Evolutionary conservation across 2,797 vertebrate species (phyloP), one percentile per base, ranked within the genome.

Genomic region (Euphonia xanthogaster): DNA sequence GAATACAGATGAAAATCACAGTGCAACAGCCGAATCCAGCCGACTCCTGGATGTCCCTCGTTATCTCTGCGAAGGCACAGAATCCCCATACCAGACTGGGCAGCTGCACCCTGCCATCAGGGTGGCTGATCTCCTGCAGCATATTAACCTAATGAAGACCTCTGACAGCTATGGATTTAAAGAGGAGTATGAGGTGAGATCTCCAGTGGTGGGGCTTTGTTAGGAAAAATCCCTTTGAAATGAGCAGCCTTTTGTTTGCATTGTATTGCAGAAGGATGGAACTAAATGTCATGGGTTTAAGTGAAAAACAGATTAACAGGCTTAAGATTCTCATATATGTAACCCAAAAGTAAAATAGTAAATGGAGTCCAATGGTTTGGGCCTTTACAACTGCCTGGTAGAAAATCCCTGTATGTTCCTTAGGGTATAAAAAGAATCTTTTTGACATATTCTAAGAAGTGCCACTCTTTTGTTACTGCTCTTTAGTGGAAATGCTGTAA

Each of bases 141-240:
- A 99, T 97, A 99, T 99, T 97, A 99, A 99, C 97, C 98, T 99
- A 70, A 99, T 99, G 99, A 99, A 99, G 98, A 99, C 99, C 6
- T 99, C 99, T 22, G 99, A 99, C 98, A 99, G 99, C 98, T 99
- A 99, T 88, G 99, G 99, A 96, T 99, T 99, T 97, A 99, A 99
- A 97, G 99, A 99, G 97, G 99, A 99, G 96, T 99, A 99, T 53
- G 99, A 99, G 99, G 99, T 99, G 98, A 98, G 95, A 79, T 74
- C 91, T 96, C 96, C 88, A 83, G 37, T n/a, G 96, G 97, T 86
- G 77, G 71, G 75, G 79, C 61, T 95, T 83, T 86, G 53, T 63
- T 76, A 74, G 72, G 58, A 82, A 75, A 96, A 93, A 60, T 55
- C 60, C n/a, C 66, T 81, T 74, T 70, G 61, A 79, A 82, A 85